phyloP scores from a whole-genome alignment of 2,797 vertebrate genomes.

The Lemur catta region DNA sequence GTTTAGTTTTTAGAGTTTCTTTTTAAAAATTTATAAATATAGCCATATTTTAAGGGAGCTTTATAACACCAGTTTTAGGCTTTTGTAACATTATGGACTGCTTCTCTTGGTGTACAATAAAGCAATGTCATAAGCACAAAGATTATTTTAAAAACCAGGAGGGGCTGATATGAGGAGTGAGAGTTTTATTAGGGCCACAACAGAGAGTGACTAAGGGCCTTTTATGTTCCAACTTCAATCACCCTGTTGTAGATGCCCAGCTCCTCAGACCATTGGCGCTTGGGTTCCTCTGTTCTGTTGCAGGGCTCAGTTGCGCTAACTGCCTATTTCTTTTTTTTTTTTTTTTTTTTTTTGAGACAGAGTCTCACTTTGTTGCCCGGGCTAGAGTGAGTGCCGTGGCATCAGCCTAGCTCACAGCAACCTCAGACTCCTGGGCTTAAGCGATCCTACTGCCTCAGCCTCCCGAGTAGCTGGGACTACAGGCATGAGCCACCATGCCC shows the following conservation, averaged over 20 bases:
- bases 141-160: background rate
- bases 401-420: too few species aligned
- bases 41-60: background rate
- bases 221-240: background rate
- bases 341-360: too few species aligned
- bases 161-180: background rate
- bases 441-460: too few species aligned
- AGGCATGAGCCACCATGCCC: too few species aligned
- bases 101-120: constrained; percentile 31
- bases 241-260: background rate
- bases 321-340: too few species aligned
- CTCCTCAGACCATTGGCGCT: background rate
- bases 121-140: background rate
- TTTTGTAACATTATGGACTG: background rate
- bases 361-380: too few species aligned
- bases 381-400: too few species aligned
- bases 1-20: constrained; percentile 30
- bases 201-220: background rate
- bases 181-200: constrained; percentile 16
- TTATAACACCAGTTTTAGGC: background rate
- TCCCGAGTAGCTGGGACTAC: too few species aligned
- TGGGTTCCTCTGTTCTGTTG: fast-evolving
- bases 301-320: background rate
- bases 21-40: constrained; percentile 8
- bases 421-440: too few species aligned